A percentile compares a stretch with the other conserved stretches of the same genome.
Conservation (phyloP, 2,113 vertebrate genomes). For the Lophius piscatorius region DNA sequence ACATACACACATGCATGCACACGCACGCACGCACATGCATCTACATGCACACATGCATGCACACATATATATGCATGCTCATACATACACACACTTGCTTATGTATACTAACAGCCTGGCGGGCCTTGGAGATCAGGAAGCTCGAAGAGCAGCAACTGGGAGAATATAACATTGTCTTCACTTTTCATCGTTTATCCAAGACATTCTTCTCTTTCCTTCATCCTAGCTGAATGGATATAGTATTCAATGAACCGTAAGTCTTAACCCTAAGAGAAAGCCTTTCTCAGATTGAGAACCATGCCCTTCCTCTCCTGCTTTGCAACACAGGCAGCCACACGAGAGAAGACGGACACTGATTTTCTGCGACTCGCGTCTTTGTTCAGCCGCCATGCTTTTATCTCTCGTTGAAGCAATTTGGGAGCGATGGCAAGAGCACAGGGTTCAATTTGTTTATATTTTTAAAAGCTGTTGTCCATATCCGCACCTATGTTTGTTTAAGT, state of each 20-base stretch:
- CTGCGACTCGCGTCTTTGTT: background rate
- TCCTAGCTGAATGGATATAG: constrained; percentile 13
- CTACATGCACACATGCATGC: constrained; percentile 8
- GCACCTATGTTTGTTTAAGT: background rate
- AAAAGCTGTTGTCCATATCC: background rate
- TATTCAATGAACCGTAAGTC: too few relatives aligned
- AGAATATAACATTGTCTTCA: constrained; percentile 24
- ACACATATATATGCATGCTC: constrained; percentile 13
- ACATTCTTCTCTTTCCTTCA: constrained; percentile 4
- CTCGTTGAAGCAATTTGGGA: constrained; percentile 1
- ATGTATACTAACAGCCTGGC: constrained; percentile 32
- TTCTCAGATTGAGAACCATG: constrained; percentile 25
- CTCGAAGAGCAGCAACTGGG: constrained; percentile 51
- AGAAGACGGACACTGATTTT: background rate
- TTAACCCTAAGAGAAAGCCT: background rate
- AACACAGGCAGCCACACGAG: constrained; percentile 1
- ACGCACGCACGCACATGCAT: constrained; percentile 9
- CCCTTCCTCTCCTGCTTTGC: constrained; percentile 34
- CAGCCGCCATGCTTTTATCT: too few relatives aligned
- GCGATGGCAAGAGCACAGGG: background rate
- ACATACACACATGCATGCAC: constrained; percentile 12
- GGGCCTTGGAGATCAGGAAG: constrained; percentile 33
- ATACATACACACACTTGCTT: constrained; percentile 13
- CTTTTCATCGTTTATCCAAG: constrained; percentile 12
- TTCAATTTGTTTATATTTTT: constrained; percentile 1